These are phyloP conservation scores for Hippasteria phrygiana DNA, from an alignment of 53 echinoderm and acorn worm species.

Conservation along the genomic window DNA sequence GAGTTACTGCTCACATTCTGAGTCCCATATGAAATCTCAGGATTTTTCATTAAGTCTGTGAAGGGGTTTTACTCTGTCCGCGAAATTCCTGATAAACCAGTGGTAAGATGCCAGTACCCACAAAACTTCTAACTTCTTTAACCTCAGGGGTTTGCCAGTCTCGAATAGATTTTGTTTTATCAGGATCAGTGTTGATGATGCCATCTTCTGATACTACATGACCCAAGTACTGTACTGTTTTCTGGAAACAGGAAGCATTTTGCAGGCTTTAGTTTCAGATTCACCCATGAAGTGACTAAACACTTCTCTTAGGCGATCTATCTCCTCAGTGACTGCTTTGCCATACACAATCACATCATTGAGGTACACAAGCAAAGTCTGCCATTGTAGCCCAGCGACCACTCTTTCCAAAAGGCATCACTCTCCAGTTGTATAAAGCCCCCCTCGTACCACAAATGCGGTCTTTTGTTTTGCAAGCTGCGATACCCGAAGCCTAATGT, in stretches of 20 bases:
- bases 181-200: slow-evolving; percentile 3
- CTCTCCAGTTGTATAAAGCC: slow-evolving; percentile 60
- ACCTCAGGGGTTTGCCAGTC: slow-evolving; percentile 16
- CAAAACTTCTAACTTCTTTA: slow-evolving; percentile 50
- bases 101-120: slow-evolving; percentile 58
- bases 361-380: slow-evolving; percentile 25
- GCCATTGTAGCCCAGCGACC: slow-evolving; percentile 65
- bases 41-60: slow-evolving; percentile 37
- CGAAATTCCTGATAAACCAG: slow-evolving; percentile 43
- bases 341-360: slow-evolving; percentile 46
- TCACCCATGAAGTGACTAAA: slow-evolving; percentile 9
- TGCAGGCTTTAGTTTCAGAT: slow-evolving; percentile 32
- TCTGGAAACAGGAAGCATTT: slow-evolving; percentile 43
- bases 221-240: slow-evolving; percentile 9
- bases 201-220: slow-evolving; percentile 43
- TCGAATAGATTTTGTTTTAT: neutral
- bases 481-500: slow-evolving; percentile 68
- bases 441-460: slow-evolving; percentile 65
- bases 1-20: slow-evolving; percentile 24
- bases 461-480: slow-evolving; percentile 71
- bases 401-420: slow-evolving; percentile 75
- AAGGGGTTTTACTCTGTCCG: slow-evolving; percentile 38
- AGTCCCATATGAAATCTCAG: slow-evolving; percentile 32
- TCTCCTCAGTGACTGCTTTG: neutral
- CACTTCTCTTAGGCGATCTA: slow-evolving; percentile 29